Percentiles rank a stretch among this genome's conserved stretches.
Conservation (phyloP, 2,797 vertebrate genomes). For the Ciconia nigra region DNA sequence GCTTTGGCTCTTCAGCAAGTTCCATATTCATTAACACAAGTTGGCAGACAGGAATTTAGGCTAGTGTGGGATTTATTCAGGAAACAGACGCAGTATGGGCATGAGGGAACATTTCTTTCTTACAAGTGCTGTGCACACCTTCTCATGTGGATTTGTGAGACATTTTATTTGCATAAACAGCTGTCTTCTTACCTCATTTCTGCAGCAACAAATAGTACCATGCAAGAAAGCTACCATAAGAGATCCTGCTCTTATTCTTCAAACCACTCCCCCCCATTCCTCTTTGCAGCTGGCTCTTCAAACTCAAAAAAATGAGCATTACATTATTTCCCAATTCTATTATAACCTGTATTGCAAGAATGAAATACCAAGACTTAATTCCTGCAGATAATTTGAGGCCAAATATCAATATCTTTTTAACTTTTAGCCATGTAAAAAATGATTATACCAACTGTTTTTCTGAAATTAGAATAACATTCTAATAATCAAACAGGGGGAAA, state of each 20-base stretch:
- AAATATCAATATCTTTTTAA: neutral
- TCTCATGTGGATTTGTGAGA: conserved; percentile 64
- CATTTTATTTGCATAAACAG: conserved; percentile 70
- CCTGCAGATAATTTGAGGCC: neutral
- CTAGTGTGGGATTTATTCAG: conserved; percentile 40
- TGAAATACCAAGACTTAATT: neutral
- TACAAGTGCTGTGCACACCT: conserved; percentile 56
- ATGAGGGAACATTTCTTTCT: conserved; percentile 57
- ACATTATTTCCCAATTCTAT: neutral
- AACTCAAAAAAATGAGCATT: neutral
- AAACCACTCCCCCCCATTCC: neutral
- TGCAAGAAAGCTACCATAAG: conserved; percentile 24
- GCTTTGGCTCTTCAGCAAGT: neutral
- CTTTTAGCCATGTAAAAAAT: neutral
- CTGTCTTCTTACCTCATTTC: conserved; percentile 54
- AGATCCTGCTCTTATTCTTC: conserved; percentile 9
- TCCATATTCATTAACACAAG: conserved; percentile 62
- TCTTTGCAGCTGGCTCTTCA: neutral
- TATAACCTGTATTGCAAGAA: neutral
- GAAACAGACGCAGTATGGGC: neutral
- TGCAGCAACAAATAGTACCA: conserved; percentile 21
- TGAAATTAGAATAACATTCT: neutral
- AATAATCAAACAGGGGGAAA: conserved; percentile 2
- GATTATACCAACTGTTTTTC: neutral
- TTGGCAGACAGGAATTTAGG: conserved; percentile 33